These are phyloP conservation scores for Rhipidura dahli DNA, from an alignment of 2,113 vertebrate species.

Conservation along the genomic window DNA sequence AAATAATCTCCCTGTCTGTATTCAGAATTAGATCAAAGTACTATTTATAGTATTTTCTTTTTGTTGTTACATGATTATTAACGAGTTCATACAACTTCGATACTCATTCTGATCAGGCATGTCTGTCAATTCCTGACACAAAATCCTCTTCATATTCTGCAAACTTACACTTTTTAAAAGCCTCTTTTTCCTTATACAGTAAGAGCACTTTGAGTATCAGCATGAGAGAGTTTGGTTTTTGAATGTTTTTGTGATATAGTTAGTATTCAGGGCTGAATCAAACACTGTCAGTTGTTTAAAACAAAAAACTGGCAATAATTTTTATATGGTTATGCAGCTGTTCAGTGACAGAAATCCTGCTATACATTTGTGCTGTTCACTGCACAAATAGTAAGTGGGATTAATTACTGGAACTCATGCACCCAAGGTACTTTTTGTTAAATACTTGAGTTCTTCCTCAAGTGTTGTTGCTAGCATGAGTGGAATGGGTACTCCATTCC, in stretches of 20 bases:
- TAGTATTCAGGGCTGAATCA: not conserved
- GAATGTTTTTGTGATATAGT: not conserved
- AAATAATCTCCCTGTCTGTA: not conserved
- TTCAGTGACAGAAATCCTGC: not conserved
- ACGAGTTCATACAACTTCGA: not conserved
- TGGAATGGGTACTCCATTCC: not conserved
- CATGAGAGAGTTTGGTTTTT: not conserved
- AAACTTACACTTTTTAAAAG: not conserved
- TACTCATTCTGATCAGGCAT: not conserved
- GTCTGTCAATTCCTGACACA: not conserved
- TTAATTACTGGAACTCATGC: not conserved
- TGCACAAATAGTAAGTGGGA: not conserved
- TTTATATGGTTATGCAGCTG: not conserved
- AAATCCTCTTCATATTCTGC: not conserved
- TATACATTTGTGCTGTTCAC: not conserved
- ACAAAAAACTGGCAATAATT: not conserved
- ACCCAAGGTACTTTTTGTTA: not conserved
- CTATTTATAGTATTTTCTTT: not conserved
- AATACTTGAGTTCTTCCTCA: not conserved
- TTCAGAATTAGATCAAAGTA: not conserved
- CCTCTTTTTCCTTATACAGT: not conserved
- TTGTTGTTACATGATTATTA: not conserved
- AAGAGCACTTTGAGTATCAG: not conserved
- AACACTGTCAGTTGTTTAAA: not conserved
- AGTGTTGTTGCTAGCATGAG: not conserved